These are phyloP conservation scores for Poecilia picta DNA, from an alignment of 2,797 vertebrate genomes.

Conservation along the genomic window DNA sequence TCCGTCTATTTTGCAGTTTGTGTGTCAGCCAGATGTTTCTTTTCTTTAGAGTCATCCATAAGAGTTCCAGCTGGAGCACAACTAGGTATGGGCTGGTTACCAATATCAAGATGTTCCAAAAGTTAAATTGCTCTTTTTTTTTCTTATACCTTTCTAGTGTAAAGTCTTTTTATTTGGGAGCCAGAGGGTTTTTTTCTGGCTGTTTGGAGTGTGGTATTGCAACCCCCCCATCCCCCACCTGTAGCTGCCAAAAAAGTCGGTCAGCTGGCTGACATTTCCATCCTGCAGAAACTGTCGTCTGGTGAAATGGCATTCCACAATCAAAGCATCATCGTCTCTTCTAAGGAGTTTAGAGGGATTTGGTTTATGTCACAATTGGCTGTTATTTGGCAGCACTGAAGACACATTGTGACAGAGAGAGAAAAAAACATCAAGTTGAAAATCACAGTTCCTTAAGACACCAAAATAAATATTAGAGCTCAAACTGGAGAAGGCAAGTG, in stretches of 20 bases:
- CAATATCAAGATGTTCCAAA: not conserved
- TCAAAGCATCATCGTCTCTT: constrained; percentile 3
- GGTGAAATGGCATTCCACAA: constrained; percentile 16
- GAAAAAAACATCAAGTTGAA: not conserved
- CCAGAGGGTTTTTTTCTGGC: not conserved
- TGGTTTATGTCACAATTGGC: not conserved
- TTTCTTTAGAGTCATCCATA: not conserved
- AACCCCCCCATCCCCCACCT: not conserved
- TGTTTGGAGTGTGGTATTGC: not conserved
- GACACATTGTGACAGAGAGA: constrained; percentile 10
- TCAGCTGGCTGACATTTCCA: not conserved
- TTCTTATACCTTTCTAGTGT: not conserved
- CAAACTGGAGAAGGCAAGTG: constrained; percentile 30
- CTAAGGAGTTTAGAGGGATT: not conserved
- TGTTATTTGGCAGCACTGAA: constrained; percentile 19
- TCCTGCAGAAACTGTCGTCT: constrained; percentile 10
- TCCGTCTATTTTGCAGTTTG: not conserved
- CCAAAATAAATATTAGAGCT: constrained; percentile 35
- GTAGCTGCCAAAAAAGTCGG: not conserved
- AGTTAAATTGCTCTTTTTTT: not conserved
- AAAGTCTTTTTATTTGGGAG: not conserved
- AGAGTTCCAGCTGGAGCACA: not conserved
- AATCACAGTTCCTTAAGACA: constrained; percentile 37
- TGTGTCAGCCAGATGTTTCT: not conserved
- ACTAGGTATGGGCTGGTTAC: not conserved